Evolutionary conservation across 2,113 vertebrate species (phyloP).

Genomic region (Parus major): DNA sequence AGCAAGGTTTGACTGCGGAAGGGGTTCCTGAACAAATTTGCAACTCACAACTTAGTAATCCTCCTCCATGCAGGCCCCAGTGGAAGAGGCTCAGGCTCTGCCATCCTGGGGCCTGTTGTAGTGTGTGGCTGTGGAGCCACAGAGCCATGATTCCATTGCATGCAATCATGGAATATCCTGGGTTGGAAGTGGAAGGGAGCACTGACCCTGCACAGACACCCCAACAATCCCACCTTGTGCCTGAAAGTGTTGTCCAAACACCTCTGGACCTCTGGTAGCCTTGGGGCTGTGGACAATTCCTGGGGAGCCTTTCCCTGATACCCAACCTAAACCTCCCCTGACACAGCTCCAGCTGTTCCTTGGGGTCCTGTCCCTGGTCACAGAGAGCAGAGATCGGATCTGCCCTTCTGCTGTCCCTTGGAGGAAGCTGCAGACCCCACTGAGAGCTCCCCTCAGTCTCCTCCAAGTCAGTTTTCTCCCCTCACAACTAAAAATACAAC

Average conservation of each 20-base stretch:
- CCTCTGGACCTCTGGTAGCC: neutral
- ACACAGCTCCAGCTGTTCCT: neutral
- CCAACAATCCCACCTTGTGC: neutral
- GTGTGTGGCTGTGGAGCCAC: neutral
- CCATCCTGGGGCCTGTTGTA: neutral
- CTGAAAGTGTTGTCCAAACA: rapidly evolving
- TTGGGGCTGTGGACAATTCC: rapidly evolving
- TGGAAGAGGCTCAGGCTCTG: neutral
- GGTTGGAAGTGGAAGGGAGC: neutral
- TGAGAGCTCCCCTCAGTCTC: neutral
- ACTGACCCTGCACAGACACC: neutral
- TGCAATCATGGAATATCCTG: neutral
- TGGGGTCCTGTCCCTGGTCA: neutral
- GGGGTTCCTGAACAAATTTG: neutral
- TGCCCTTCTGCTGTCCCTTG: neutral
- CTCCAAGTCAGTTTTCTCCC: neutral
- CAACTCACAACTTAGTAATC: neutral
- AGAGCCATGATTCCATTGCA: neutral
- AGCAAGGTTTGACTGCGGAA: neutral
- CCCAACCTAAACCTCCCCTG: neutral
- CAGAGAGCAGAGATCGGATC: rapidly evolving
- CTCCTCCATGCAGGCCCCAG: neutral
- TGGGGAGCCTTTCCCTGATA: neutral
- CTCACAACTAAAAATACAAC: rapidly evolving
- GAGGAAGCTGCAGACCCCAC: neutral